Base-by-base conservation (phyloP, 2,113 vertebrate genomes). In the Thunnus thynnus region DNA sequence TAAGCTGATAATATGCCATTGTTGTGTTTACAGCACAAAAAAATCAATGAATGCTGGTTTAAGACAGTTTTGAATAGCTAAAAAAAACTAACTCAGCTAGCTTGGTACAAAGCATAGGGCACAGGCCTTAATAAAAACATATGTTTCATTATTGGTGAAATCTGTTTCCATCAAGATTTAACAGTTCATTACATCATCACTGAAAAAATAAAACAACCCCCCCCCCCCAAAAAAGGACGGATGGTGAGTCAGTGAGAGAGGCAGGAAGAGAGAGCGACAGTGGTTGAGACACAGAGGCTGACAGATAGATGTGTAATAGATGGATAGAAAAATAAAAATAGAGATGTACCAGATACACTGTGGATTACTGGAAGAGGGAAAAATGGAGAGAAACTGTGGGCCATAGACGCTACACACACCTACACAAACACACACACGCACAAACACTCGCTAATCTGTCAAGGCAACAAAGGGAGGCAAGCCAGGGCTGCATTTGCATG, bases 401-500 rank as follows among this genome's bases (percentile, higher is more conserved):
- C 54, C 3, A 41, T 63, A 69, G 70, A 86, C 66, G 58, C 54
- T 64, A 72, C 77, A 81, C 64, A 80, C 83, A 87, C 76, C 63
- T 75, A 78, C 81, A 78, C 73, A 82, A 48, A 82, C 55, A 81
- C 76, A 81, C 62, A 65, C 48, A 63, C 50, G 16, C 64, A 60
- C 74, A 78, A 56, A 72, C 73, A 17, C 67, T 67, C 22, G 16
- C 88, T 91, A 91, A 92, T 93, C 90, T 92, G 91, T 92, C 89
- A 92, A 76, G 52, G 81, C 71, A 78, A 92, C 91, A 92, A 93
- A 93, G 61, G 82, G 82, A 91, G 80, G 77, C 86, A 91, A 86
- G 65, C 80, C 76, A 83, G 84, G 86, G 89, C 82, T 10, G 27
- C 90, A 92, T 93, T 93, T 91, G 91, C 92, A 93, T 92, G 92